phyloP scores from a whole-genome alignment of 1,140 invertebrate species.

The Cataglyphis hispanica region DNA sequence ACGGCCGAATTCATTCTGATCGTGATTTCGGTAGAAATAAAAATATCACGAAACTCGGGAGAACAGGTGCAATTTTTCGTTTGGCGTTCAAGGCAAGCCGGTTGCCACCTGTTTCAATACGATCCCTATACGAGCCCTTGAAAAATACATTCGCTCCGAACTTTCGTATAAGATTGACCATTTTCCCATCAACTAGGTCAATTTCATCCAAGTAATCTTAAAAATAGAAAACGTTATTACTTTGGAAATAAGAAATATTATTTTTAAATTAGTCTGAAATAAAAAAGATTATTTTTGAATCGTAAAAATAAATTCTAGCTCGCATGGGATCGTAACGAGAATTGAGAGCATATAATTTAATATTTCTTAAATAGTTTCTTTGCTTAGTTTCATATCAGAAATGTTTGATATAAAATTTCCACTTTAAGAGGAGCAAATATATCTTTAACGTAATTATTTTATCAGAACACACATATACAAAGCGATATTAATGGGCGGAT shows the following conservation, averaged over 20 bases:
- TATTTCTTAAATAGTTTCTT: background rate
- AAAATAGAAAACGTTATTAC: conserved; percentile 30
- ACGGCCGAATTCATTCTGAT: conserved; percentile 34
- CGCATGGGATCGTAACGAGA: background rate
- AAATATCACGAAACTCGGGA: conserved; percentile 46
- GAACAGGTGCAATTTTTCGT: conserved; percentile 74
- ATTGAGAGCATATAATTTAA: conserved; percentile 27
- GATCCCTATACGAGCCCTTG: conserved; percentile 61
- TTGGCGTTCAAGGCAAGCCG: conserved; percentile 73
- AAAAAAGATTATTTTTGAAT: background rate
- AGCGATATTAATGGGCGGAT: conserved; percentile 64
- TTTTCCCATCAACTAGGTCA: conserved; percentile 36
- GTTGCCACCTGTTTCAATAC: conserved; percentile 76
- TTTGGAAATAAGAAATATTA: conserved; percentile 4
- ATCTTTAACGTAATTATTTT: conserved; percentile 45
- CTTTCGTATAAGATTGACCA: background rate
- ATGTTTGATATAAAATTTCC: conserved; percentile 7
- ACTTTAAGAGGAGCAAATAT: background rate
- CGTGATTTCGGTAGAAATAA: conserved; percentile 57
- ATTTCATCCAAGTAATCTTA: conserved; percentile 27
- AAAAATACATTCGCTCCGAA: conserved; percentile 49
- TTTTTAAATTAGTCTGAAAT: background rate
- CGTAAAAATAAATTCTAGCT: background rate
- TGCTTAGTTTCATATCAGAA: no score
- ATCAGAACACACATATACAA: background rate